phyloP scores from a whole-genome alignment of 2,888 invertebrate species.

The Lutraria lutraria region DNA sequence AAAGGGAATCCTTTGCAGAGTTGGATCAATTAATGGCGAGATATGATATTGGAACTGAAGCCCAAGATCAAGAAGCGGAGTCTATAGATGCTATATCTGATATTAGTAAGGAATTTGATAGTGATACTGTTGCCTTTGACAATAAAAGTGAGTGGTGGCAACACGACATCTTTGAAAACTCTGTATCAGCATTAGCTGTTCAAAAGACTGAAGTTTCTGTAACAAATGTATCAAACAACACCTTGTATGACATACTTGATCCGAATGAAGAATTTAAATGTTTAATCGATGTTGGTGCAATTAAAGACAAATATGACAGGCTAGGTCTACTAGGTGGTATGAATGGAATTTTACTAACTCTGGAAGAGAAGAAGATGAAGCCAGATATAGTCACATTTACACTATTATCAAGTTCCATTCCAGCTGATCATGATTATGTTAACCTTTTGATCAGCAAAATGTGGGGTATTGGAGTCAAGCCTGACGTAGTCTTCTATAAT shows the following conservation, averaged over 20 bases:
- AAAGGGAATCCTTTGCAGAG: conserved; percentile 19
- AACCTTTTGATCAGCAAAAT: conserved; percentile 90
- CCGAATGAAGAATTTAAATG: conserved; percentile 48
- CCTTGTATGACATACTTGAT: conserved; percentile 72
- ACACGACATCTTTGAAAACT: conserved; percentile 38
- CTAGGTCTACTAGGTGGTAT: conserved; percentile 92
- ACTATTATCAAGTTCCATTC: conserved; percentile 90
- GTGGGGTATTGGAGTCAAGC: conserved; percentile 87
- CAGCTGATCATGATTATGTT: conserved; percentile 89
- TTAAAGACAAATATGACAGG: conserved; percentile 71
- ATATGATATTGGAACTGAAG: neutral
- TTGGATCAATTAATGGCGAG: conserved; percentile 12
- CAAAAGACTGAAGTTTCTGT: neutral
- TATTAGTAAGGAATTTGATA: neutral
- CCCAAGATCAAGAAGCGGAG: neutral
- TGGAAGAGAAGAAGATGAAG: conserved; percentile 90
- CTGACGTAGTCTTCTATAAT: conserved; percentile 95
- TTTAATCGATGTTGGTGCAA: conserved; percentile 42
- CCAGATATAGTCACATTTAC: conserved; percentile 94
- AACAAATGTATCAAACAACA: neutral
- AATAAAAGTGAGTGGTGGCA: conserved; percentile 44
- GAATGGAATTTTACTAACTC: conserved; percentile 91
- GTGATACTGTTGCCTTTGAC: neutral
- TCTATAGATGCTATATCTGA: neutral
- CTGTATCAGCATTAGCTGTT: neutral